Percentiles rank a stretch among this genome's conserved stretches.
These are phyloP conservation scores for Labrus mixtus DNA, from an alignment of 2,113 vertebrate genomes.

Conservation along the genomic window DNA sequence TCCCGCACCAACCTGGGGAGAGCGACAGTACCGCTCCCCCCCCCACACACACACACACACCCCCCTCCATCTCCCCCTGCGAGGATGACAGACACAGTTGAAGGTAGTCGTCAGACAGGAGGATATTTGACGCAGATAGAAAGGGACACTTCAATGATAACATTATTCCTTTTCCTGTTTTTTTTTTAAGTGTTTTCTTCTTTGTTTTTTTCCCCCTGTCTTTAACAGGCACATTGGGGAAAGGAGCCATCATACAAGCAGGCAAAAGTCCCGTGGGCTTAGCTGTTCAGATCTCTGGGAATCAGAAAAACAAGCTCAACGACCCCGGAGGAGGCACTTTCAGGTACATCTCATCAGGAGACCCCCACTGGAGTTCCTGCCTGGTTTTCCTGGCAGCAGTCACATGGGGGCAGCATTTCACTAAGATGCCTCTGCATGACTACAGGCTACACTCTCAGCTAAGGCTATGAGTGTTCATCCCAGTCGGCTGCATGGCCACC, in stretches of 20 bases:
- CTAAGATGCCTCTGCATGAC: conserved; percentile 75
- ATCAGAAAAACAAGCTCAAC: conserved; percentile 91
- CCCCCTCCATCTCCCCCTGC: conserved; percentile 32
- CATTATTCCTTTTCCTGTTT: conserved; percentile 75
- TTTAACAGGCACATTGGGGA: conserved; percentile 86
- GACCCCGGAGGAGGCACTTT: conserved; percentile 90
- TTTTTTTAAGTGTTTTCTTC: conserved; percentile 70
- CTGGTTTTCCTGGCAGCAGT: conserved; percentile 43
- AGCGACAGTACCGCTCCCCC: conserved; percentile 46
- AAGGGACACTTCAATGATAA: conserved; percentile 84
- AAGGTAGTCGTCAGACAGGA: conserved; percentile 85
- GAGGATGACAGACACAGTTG: conserved; percentile 76
- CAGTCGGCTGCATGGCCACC: conserved; percentile 60
- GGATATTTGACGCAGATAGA: conserved; percentile 84
- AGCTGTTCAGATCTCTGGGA: conserved; percentile 88
- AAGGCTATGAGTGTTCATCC: conserved; percentile 68
- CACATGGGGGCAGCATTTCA: conserved; percentile 94
- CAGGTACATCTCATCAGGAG: conserved; percentile 78
- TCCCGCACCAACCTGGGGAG: conserved; percentile 74
- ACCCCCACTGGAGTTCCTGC: not conserved
- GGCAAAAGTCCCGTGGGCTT: conserved; percentile 85
- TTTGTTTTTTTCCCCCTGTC: conserved; percentile 38
- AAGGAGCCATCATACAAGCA: conserved; percentile 84
- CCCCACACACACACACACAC: too few species aligned
- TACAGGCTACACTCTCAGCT: conserved; percentile 78